Base-by-base conservation (phyloP, 2,888 invertebrate species). In the Thymelicus sylvestris region DNA sequence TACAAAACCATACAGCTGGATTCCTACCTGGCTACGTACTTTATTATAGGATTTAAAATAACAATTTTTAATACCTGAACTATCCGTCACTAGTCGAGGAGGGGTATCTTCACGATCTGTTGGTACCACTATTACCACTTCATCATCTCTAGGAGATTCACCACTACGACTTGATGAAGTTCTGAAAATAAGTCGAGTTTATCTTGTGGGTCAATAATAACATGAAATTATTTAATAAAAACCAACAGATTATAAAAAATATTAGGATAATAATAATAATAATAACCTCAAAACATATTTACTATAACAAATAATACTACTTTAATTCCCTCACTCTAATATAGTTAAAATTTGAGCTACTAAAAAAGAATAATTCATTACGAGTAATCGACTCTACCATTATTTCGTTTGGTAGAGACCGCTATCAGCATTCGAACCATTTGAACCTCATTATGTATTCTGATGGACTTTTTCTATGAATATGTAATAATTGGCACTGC, bases 51-150 rank as follows among this genome's bases (percentile, higher is more conserved):
- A n/a, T 24, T 31, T 1, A 47, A 59, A 44, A 6, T 19, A 12
- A 15, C 12, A 44, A 4, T 44, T 12, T 12, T 44, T 10, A 12
- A 12, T 76, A 96, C 96, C 95, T 90, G 96, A 95, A 89, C 95
- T 95, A 88, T 95, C 95, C 63, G 95, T 95, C 78, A 90, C 93
- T 77, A 95, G 94, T 73, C 95, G 94, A 74, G 94, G 95, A 48
- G 94, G 94, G 71, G 94, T 94, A 78, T 94, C 95, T 76, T 93
- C 91, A 13, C 88, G 86, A 80, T 92, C 92, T 55, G 88, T 86
- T 72, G 92, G 92, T 73, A 92, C 92, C 72, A 91, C 90, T 79
- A 92, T 91, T 60, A 94, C 91, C 74, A 93, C 93, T 84, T 91
- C 92, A 77, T 92, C 92, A 74, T 92, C 92, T 78, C 91, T 83